phyloP scores from a whole-genome alignment of 2,797 vertebrate genomes.

The Propithecus perrieri region DNA sequence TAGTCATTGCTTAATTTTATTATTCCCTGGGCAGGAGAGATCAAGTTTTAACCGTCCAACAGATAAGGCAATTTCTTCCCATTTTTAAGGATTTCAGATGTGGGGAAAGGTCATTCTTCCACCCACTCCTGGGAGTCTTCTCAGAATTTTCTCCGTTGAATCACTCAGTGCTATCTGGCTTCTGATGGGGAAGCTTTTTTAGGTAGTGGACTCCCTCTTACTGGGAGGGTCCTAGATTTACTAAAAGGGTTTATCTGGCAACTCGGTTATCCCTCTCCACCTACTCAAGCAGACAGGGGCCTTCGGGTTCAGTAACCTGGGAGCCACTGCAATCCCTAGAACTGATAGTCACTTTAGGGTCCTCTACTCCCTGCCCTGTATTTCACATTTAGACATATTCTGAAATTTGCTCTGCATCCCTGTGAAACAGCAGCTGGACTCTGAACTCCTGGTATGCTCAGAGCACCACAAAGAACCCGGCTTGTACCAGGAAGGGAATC shows the following conservation, averaged over 20 bases:
- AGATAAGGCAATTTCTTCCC: constrained; percentile 60
- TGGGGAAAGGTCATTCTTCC: constrained; percentile 10
- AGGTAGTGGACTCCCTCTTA: background rate
- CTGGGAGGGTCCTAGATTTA: background rate
- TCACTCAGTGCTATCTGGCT: constrained; percentile 4
- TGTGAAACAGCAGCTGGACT: constrained; percentile 15
- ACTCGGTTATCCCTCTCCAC: background rate
- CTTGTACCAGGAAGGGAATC: background rate
- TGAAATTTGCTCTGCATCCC: background rate
- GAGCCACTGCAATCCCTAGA: constrained; percentile 44
- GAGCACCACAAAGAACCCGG: background rate
- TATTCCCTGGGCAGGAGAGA: constrained; percentile 58
- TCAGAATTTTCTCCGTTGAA: constrained; percentile 12
- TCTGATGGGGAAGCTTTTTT: background rate
- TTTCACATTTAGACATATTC: background rate
- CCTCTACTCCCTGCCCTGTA: background rate
- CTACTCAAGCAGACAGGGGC: background rate
- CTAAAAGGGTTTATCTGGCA: background rate
- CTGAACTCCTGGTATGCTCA: background rate
- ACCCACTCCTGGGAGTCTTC: background rate
- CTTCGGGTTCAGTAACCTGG: background rate
- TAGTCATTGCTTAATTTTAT: constrained; percentile 65
- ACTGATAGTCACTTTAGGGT: constrained; percentile 4
- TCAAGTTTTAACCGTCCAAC: constrained; percentile 39
- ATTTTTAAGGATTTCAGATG: constrained; percentile 54